phyloP scores from a whole-genome alignment of 2,888 invertebrate genomes.

The Limnephilus lunatus region DNA sequence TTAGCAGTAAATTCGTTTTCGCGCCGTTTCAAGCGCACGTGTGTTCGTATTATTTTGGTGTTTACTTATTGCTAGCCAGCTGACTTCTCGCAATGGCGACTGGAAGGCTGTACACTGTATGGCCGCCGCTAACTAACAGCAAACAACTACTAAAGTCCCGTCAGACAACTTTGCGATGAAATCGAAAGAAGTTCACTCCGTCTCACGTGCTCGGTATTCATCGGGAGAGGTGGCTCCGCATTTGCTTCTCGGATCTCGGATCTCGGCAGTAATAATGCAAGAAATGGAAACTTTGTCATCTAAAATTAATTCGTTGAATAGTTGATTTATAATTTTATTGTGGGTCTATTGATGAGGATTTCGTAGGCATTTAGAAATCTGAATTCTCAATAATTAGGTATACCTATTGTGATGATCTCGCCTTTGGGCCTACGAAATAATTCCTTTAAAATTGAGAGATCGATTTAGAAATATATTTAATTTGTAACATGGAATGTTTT shows the following conservation, averaged over 20 bases:
- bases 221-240: slow-evolving; percentile 2
- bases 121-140: background rate
- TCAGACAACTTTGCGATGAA: slow-evolving; percentile 19
- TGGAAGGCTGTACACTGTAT: background rate
- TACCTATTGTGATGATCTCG: no score
- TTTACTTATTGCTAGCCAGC: slow-evolving; percentile 6
- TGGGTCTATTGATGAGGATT: background rate
- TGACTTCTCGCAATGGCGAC: background rate
- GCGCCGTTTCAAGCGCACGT: slow-evolving; percentile 12
- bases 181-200: background rate
- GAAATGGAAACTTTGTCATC: slow-evolving; percentile 5
- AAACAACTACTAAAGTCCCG: slow-evolving; percentile 15
- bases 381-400: background rate
- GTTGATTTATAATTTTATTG: background rate
- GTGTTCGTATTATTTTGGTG: slow-evolving; percentile 12
- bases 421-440: no score
- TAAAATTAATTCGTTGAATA: background rate
- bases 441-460: no score
- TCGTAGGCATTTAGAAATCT: background rate
- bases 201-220: background rate
- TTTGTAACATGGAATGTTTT: no score
- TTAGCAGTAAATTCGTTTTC: background rate
- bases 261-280: background rate
- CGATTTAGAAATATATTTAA: no score
- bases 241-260: background rate